Evolutionary conservation across 2,888 invertebrate genomes (phyloP).

Genomic region (Priocnemis perturbator): DNA sequence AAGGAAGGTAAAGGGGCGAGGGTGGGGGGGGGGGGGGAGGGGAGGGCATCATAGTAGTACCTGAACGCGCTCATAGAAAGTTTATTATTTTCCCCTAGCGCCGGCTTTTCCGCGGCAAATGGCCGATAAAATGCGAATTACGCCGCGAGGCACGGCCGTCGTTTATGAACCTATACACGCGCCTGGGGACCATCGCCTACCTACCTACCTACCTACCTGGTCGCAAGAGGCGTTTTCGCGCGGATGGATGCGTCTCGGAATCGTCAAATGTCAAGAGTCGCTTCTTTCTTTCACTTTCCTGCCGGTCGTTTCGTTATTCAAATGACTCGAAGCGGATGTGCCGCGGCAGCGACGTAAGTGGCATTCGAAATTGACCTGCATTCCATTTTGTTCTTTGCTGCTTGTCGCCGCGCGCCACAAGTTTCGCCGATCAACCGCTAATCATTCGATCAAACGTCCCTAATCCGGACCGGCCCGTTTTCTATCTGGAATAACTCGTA

Average conservation of each 20-base stretch:
- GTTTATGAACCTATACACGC: background rate
- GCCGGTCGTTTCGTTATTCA: no score
- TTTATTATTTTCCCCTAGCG: slow-evolving; percentile 8
- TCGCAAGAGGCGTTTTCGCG: no score
- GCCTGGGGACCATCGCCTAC: background rate
- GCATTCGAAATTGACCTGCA: no score
- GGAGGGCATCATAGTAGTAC: background rate
- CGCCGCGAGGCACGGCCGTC: background rate
- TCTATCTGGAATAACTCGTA: background rate
- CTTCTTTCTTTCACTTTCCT: background rate
- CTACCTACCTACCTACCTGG: no score
- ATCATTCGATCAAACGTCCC: no score
- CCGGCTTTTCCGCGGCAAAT: background rate
- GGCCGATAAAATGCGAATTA: background rate
- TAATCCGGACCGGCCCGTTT: no score
- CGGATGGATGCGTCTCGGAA: slow-evolving; percentile 12
- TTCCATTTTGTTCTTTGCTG: no score
- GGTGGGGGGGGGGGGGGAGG: background rate
- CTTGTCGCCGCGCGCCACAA: no score
- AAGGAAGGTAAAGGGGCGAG: background rate
- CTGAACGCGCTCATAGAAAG: background rate
- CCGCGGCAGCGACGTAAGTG: no score
- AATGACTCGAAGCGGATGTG: no score
- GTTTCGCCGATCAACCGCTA: no score
- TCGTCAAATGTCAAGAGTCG: slow-evolving; percentile 29